Conservation (phyloP, 2,113 vertebrate genomes). For the Microcebus tavaratra region DNA sequence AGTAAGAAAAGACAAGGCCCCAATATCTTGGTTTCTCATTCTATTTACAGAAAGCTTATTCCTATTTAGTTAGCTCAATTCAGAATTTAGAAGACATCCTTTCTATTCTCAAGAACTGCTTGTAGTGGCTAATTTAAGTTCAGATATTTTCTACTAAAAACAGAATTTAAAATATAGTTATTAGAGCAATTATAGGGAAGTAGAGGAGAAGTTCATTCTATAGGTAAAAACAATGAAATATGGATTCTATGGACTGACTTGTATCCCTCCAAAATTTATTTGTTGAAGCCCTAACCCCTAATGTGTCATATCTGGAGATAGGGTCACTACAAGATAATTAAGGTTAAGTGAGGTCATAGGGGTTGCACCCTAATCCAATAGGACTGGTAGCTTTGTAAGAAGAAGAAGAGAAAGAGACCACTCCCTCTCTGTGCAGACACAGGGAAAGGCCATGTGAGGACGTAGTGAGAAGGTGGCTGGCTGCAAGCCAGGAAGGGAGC, state of each 20-base stretch:
- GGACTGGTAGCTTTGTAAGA: not conserved
- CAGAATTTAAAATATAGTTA: not conserved
- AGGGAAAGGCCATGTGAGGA: not conserved
- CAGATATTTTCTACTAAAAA: not conserved
- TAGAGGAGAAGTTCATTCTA: not conserved
- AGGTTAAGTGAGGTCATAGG: not conserved
- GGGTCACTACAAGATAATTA: not conserved
- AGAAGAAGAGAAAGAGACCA: not conserved
- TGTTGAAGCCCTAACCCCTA: not conserved
- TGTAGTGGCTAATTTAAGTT: not conserved
- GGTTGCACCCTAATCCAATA: not conserved
- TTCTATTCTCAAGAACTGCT: not conserved
- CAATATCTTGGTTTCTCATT: not conserved
- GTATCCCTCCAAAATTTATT: not conserved
- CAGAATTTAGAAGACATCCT: not conserved
- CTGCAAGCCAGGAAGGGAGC: not conserved
- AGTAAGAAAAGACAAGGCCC: not conserved
- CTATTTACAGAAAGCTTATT: not conserved
- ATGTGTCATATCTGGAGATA: not conserved
- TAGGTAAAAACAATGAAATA: not conserved
- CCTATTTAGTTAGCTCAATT: not conserved
- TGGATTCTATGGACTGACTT: not conserved
- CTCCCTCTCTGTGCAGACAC: no score
- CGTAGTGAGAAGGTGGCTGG: not conserved
- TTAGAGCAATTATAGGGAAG: not conserved